Conservation (phyloP, 2,888 invertebrate genomes). For the Lithophane socia region DNA sequence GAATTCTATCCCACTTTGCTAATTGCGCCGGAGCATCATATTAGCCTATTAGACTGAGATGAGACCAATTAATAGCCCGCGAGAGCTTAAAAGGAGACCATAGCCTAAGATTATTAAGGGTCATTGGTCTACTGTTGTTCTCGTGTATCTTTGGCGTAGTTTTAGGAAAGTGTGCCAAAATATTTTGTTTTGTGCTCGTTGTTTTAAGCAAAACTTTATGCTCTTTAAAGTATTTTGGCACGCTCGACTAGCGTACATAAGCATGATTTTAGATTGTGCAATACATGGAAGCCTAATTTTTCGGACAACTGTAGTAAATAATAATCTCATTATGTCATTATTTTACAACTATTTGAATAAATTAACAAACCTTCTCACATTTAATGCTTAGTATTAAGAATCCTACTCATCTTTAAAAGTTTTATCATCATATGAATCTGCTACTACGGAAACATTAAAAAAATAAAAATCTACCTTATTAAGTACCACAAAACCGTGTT, state of each 20-base stretch:
- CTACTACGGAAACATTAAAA: background rate
- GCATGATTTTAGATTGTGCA: background rate
- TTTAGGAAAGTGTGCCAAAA: background rate
- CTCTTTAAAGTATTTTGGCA: constrained; percentile 3
- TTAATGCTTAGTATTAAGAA: background rate
- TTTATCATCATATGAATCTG: background rate
- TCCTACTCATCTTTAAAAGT: background rate
- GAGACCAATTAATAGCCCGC: constrained; percentile 8
- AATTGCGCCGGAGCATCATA: constrained; percentile 29
- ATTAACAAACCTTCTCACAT: background rate
- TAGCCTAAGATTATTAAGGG: background rate
- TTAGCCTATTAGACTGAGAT: constrained; percentile 24
- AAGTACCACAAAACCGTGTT: too few species aligned
- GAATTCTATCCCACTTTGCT: constrained; percentile 32
- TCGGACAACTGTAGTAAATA: background rate
- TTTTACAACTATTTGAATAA: background rate
- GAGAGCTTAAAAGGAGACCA: background rate
- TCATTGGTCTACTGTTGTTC: background rate
- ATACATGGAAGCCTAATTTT: background rate
- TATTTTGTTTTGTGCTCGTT: background rate
- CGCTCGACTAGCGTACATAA: background rate
- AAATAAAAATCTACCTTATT: background rate
- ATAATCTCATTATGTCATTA: background rate
- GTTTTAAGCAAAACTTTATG: background rate
- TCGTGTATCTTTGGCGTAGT: background rate